These are phyloP conservation scores for Sebastes baramenuke DNA, from an alignment of 2,797 vertebrate genomes.

Conservation along the genomic window DNA sequence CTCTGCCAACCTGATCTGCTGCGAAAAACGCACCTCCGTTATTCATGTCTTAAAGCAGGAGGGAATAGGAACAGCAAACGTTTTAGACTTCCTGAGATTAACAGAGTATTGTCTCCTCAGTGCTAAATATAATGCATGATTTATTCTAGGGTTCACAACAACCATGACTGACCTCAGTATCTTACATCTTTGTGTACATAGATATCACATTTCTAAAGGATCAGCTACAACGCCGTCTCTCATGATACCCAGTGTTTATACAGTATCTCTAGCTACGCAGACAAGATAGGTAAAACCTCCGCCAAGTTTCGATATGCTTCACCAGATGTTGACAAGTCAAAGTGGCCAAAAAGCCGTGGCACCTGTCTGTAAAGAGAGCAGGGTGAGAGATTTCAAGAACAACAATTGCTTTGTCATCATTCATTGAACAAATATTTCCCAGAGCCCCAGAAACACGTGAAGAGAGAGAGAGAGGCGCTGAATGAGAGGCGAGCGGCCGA, in stretches of 20 bases:
- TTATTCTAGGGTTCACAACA: background rate
- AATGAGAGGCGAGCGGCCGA: constrained; percentile 17
- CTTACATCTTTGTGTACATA: background rate
- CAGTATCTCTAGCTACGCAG: constrained; percentile 26
- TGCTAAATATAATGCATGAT: background rate
- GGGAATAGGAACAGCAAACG: background rate
- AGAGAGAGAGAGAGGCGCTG: constrained; percentile 12
- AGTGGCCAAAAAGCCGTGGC: constrained; percentile 49
- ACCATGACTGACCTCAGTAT: background rate
- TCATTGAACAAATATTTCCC: constrained; percentile 11
- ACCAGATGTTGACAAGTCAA: constrained; percentile 63
- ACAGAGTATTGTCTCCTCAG: background rate
- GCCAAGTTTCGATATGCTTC: constrained; percentile 49
- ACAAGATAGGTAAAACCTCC: constrained; percentile 56
- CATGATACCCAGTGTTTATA: background rate
- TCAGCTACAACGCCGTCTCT: constrained; percentile 9
- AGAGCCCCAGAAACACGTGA: background rate
- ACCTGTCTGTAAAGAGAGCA: constrained; percentile 64
- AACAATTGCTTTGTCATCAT: constrained; percentile 50
- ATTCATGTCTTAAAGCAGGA: constrained; percentile 22
- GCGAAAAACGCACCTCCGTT: constrained; percentile 59
- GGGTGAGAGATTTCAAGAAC: constrained; percentile 51
- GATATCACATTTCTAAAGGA: constrained; percentile 9
- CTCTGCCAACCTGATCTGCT: constrained; percentile 96
- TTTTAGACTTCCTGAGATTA: background rate